Evolutionary conservation across 2,888 invertebrate species (phyloP).

Genomic region (Stratiomys singularior): DNA sequence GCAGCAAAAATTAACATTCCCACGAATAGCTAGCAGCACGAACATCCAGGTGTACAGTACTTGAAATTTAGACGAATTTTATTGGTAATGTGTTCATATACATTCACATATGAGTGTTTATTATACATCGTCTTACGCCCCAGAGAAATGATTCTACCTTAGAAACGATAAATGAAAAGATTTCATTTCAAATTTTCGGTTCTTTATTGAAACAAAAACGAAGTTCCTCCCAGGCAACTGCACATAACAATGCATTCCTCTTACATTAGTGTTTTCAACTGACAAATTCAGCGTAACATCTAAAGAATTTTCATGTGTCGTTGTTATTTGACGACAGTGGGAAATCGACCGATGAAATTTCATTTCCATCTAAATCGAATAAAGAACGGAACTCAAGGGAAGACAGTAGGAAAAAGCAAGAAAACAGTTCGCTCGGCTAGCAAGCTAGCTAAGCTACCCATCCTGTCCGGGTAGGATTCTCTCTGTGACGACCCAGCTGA

Average conservation of each 20-base stretch:
- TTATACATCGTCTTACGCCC: too few species aligned
- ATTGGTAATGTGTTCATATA: too few species aligned
- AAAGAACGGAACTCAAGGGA: constrained; percentile 22
- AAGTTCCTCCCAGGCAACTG: background rate
- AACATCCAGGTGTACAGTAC: too few species aligned
- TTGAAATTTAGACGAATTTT: too few species aligned
- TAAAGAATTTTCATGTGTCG: background rate
- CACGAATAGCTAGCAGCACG: too few species aligned
- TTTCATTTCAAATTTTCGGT: too few species aligned
- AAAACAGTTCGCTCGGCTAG: constrained; percentile 10
- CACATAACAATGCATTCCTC: background rate
- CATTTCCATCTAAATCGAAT: constrained; percentile 36
- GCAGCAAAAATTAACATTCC: too few species aligned
- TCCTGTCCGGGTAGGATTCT: background rate
- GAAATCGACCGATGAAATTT: constrained; percentile 37
- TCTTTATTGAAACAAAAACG: background rate
- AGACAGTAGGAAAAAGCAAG: constrained; percentile 29
- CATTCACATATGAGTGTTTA: too few species aligned
- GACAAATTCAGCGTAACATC: background rate
- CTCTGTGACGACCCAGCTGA: background rate
- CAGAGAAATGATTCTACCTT: too few species aligned
- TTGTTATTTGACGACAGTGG: background rate
- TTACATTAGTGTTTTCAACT: background rate
- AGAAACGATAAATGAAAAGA: too few species aligned
- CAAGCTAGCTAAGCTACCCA: background rate